These are phyloP conservation scores for Tinea pellionella DNA, from an alignment of 2,888 invertebrate genomes.

Conservation along the genomic window DNA sequence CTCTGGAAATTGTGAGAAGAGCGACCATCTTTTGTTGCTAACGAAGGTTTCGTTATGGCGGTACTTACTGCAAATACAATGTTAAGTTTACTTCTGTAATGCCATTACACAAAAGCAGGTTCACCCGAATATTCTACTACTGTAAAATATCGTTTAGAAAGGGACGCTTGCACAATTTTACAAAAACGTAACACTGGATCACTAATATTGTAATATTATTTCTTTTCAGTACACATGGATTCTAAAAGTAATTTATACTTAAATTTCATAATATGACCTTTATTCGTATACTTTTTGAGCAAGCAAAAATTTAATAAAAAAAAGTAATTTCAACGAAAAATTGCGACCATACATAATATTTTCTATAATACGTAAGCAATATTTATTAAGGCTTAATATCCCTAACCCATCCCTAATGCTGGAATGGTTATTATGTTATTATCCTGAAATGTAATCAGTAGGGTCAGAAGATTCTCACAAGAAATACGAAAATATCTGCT, in stretches of 20 bases:
- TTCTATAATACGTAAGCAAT: neutral
- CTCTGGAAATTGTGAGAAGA: conserved; percentile 52
- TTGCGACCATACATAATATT: neutral
- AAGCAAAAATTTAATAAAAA: neutral
- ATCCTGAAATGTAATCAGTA: conserved; percentile 63
- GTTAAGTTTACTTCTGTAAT: conserved; percentile 64
- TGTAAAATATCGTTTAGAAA: conserved; percentile 59
- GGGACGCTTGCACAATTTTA: conserved; percentile 62
- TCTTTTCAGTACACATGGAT: too few species aligned
- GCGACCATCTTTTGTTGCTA: conserved; percentile 52
- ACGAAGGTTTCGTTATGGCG: conserved; percentile 47
- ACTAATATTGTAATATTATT: too few species aligned
- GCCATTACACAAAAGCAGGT: conserved; percentile 65
- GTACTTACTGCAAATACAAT: conserved; percentile 59
- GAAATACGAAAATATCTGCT: conserved; percentile 67
- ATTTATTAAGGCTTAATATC: conserved; percentile 12
- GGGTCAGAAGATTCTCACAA: conserved; percentile 60
- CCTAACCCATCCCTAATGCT: conserved; percentile 17
- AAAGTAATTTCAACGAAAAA: neutral
- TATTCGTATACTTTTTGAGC: too few species aligned
- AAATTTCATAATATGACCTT: too few species aligned
- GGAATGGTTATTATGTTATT: conserved; percentile 60
- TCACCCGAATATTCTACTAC: conserved; percentile 62
- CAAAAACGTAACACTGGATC: conserved; percentile 42
- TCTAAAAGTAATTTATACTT: too few species aligned